Conservation (phyloP, 2,113 vertebrate genomes). For the Centropus unirufus region DNA sequence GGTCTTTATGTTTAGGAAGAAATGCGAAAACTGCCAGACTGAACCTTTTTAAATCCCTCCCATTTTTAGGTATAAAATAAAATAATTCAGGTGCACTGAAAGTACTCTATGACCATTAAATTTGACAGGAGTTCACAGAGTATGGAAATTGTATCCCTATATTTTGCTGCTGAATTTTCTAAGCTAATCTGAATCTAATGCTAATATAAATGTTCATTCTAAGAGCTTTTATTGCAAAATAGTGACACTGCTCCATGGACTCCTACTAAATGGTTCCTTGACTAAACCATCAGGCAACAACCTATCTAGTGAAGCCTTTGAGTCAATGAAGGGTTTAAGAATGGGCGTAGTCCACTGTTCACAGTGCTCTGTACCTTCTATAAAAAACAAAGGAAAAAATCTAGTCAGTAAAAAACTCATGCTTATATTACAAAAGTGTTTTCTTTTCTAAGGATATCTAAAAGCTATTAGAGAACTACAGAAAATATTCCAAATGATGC, state of each 20-base stretch:
- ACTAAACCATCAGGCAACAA: background rate
- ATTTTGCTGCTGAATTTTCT: background rate
- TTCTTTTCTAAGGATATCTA: background rate
- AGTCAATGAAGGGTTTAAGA: background rate
- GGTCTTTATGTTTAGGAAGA: slow-evolving; percentile 12
- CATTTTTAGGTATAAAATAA: slow-evolving; percentile 11
- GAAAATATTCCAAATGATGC: background rate
- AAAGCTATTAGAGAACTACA: background rate
- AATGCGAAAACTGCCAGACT: background rate
- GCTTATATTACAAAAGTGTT: background rate
- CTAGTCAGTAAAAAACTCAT: background rate
- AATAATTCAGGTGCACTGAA: slow-evolving; percentile 12
- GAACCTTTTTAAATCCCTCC: slow-evolving; percentile 41
- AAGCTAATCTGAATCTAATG: background rate
- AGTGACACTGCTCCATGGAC: background rate
- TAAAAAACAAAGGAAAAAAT: background rate
- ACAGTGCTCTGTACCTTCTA: background rate
- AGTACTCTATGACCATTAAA: background rate
- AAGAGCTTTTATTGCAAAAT: background rate
- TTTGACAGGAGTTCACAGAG: background rate
- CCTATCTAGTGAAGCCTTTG: background rate
- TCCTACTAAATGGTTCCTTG: background rate
- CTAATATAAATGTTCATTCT: background rate
- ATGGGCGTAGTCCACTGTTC: background rate
- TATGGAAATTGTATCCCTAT: background rate